Base-by-base conservation (phyloP, 2,797 vertebrate genomes). In the Takifugu rubripes region DNA sequence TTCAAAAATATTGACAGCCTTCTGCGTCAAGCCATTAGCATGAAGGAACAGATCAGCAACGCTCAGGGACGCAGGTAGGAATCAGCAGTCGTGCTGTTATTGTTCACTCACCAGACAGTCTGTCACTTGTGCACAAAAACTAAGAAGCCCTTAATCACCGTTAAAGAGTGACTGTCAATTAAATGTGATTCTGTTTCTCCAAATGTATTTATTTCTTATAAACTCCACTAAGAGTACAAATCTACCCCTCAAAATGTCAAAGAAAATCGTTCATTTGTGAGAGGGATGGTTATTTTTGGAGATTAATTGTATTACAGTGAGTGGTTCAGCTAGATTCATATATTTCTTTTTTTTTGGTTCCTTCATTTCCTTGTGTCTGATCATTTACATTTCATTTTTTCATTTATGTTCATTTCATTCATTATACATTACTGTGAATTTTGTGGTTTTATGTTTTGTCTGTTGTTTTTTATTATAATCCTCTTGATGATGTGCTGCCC, bases 1-100 rank as follows among this genome's bases (percentile, higher is more conserved):
- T 99, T 99, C 90, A 95, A 93, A 85, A 97, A 93, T 74, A 94
- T 98, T 0, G 95, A 99, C 54, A 75, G 92, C 11, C 87, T 99
- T 36, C 94, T 99, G n/a, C 93, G 89, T 6, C 93, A 96, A 5
- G 90, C 95, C 79, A 96, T 94, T 59, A 88, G 81, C 74, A 68
- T 93, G 71, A 98, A 95, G 74, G 94, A 97, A 11, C 93, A 95
- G 84, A 93, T 98, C 42, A 91, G 87, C 21, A 65, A 64, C 16
- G 49, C 91, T 16, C 95, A 96, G 84, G 91, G 94, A 77, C 94
- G 94, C 85, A 96, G 95, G 95, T 99, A 94, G 74, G 78, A 81
- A 75, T 69, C 70, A 72, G 64, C 59, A 59, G 42, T 43, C 15
- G 10, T 15, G 21, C 3, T 2, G 44, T n/a, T 31, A 25, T 10